A percentile compares a stretch with the other conserved stretches of the same genome.
These are phyloP conservation scores for Sphinx pinastri DNA, from an alignment of 2,888 invertebrate species.

Conservation along the genomic window DNA sequence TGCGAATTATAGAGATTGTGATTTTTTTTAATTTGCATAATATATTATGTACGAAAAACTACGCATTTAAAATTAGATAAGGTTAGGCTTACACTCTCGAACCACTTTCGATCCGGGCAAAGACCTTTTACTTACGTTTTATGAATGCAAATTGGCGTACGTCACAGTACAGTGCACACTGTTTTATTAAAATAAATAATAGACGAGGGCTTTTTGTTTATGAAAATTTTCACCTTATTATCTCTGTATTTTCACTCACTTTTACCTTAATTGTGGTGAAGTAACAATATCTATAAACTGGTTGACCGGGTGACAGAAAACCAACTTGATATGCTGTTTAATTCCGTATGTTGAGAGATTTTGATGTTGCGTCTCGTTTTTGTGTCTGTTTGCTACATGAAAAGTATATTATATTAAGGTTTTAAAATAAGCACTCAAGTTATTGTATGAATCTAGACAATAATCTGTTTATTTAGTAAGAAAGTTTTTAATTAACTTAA, in stretches of 20 bases:
- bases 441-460: no score
- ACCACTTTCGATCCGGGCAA: slow-evolving; percentile 13
- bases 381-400: no score
- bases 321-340: no score
- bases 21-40: no score
- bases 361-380: no score
- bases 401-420: no score
- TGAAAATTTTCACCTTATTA: slow-evolving; percentile 8
- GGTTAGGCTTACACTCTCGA: background rate
- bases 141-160: slow-evolving; percentile 13
- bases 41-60: background rate
- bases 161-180: slow-evolving; percentile 22
- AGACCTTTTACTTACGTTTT: slow-evolving; percentile 11
- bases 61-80: slow-evolving; percentile 13
- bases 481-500: no score
- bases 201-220: background rate
- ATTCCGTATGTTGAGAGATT: no score
- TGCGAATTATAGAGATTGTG: no score
- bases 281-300: background rate
- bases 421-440: no score
- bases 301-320: no score
- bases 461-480: no score
- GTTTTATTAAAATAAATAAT: slow-evolving; percentile 12
- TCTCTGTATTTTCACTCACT: background rate
- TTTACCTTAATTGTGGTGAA: background rate